These are phyloP conservation scores for Porites cylindrica DNA, from an alignment of 92 coral and sea anemone genomes.

Conservation along the genomic window DNA sequence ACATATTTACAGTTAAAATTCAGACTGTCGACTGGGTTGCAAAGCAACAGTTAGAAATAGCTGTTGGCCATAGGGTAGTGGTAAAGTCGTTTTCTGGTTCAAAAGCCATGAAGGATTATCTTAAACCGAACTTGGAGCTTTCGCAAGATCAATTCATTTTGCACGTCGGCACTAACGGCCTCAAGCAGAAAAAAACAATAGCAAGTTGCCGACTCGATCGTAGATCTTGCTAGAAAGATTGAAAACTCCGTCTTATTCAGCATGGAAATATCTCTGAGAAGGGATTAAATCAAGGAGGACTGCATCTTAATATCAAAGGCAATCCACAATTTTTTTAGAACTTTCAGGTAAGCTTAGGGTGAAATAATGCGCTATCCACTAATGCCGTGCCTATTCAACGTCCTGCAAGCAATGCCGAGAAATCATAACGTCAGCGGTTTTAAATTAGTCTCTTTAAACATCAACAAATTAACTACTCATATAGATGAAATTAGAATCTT, in stretches of 20 bases:
- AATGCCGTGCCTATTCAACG: neutral
- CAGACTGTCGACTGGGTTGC: no score
- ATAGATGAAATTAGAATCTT: no score
- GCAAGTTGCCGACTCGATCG: neutral
- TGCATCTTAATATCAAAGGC: neutral
- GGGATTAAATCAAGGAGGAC: neutral
- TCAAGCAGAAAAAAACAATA: neutral
- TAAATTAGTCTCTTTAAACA: no score
- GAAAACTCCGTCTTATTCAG: neutral
- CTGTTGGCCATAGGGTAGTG: no score
- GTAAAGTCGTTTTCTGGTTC: neutral
- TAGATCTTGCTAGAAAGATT: neutral
- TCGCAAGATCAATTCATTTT: neutral
- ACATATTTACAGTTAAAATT: no score
- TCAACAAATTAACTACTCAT: no score
- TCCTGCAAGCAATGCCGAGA: neutral
- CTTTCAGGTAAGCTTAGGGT: neutral
- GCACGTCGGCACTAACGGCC: neutral
- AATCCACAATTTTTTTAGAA: neutral
- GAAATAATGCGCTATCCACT: neutral
- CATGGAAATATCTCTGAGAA: neutral
- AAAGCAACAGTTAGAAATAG: no score
- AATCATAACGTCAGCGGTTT: no score
- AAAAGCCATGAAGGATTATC: slow-evolving; percentile 9
- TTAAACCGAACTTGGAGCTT: slow-evolving; percentile 1